A percentile compares a stretch with the other conserved stretches of the same genome.
Conservation (phyloP, 1,140 invertebrate genomes). For the Diplogasteroides magnus region DNA sequence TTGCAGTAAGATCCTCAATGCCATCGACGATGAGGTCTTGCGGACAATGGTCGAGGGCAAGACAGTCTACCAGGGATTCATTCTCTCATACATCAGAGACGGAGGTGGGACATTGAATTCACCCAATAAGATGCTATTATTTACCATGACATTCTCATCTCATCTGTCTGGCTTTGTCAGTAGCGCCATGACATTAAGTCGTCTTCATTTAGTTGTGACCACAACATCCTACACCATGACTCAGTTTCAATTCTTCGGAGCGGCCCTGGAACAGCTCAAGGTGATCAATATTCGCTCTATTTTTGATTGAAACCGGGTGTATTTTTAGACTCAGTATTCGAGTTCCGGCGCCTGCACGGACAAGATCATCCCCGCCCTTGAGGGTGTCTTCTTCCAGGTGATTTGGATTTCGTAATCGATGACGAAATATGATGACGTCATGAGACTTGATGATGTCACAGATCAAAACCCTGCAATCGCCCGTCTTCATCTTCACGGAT, state of each 20-base stretch:
- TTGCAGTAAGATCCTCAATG: constrained; percentile 13
- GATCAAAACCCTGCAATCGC: constrained; percentile 32
- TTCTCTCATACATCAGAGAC: constrained; percentile 28
- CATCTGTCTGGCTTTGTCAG: not conserved
- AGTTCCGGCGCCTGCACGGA: no score
- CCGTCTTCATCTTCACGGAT: constrained; percentile 36
- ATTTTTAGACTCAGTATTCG: no score
- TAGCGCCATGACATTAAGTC: constrained; percentile 9
- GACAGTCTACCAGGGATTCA: constrained; percentile 26
- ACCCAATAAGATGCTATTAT: no score
- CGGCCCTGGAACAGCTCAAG: constrained; percentile 8
- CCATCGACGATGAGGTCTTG: constrained; percentile 21
- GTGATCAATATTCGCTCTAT: no score
- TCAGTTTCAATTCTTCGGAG: constrained; percentile 1
- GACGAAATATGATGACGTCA: no score
- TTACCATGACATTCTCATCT: no score
- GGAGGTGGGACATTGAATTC: no score
- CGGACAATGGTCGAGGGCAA: not conserved
- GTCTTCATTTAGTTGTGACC: constrained; percentile 10
- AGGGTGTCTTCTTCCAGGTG: no score
- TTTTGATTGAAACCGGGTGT: no score
- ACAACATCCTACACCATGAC: constrained; percentile 6
- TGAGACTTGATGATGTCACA: constrained; percentile 3
- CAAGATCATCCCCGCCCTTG: no score
- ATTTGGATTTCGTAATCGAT: no score